Conservation (phyloP, 2,888 invertebrate species). For the Drosophila melanosoma region DNA sequence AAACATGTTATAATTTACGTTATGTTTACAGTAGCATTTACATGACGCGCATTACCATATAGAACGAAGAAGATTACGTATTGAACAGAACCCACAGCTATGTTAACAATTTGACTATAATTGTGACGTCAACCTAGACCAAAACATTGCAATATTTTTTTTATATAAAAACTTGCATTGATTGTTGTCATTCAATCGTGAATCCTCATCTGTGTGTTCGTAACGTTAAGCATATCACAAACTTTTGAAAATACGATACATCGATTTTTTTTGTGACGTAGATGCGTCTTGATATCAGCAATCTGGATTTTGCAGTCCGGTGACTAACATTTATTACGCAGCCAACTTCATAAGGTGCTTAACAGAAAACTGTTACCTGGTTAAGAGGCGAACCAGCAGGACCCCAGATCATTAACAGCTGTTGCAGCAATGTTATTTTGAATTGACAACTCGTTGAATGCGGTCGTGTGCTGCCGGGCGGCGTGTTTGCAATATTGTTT, state of each 20-base stretch:
- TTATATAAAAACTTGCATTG: neutral
- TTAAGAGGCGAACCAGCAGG: neutral
- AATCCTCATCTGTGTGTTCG: neutral
- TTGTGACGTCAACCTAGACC: neutral
- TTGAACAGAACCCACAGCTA: neutral
- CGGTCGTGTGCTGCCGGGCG: constrained; percentile 42
- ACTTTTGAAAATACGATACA: neutral
- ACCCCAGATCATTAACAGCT: constrained; percentile 36
- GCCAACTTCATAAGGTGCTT: constrained; percentile 33
- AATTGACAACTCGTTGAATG: constrained; percentile 46
- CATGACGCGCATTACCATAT: too few relatives aligned
- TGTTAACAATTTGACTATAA: neutral
- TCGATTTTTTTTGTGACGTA: neutral
- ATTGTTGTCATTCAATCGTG: neutral
- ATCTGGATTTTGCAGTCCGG: neutral
- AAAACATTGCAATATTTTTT: neutral
- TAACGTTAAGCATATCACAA: neutral
- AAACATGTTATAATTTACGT: neutral
- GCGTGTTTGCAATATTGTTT: constrained; percentile 34
- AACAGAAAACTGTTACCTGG: constrained; percentile 18
- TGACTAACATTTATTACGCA: constrained; percentile 18
- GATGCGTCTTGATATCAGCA: neutral
- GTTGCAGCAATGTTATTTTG: constrained; percentile 36
- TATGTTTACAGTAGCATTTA: neutral
- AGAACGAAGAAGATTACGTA: neutral